Percentiles rank a stretch among this genome's conserved stretches.
Conservation (phyloP, 2,797 vertebrate genomes). For the Pseudotriccus pelzelni region DNA sequence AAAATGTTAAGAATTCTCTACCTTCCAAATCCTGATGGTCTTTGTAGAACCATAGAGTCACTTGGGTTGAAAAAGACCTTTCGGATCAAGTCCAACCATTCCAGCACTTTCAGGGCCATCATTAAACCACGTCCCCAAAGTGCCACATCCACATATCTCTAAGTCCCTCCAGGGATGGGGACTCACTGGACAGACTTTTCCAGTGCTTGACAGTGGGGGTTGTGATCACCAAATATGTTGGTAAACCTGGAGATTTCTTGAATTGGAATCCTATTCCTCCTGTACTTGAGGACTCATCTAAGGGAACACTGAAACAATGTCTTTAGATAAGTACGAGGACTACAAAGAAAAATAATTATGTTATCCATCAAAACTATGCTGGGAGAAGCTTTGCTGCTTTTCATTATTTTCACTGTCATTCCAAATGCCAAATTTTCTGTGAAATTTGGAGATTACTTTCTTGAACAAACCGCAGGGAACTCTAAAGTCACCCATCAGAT, state of each 20-base stretch:
- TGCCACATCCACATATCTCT: accelerated
- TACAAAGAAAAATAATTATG: neutral
- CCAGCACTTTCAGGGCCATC: neutral
- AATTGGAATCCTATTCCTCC: neutral
- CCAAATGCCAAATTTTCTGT: constrained; percentile 14
- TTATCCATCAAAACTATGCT: neutral
- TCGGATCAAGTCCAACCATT: neutral
- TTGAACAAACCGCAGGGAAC: constrained; percentile 46
- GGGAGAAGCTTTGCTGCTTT: constrained; percentile 20
- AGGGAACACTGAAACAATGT: neutral
- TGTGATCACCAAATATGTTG: neutral
- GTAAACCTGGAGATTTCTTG: neutral
- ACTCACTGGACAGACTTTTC: neutral
- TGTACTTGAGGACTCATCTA: neutral
- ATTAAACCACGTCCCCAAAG: neutral
- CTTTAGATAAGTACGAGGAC: neutral
- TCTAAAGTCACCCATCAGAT: constrained; percentile 59
- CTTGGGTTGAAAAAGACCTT: neutral
- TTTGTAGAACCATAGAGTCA: neutral
- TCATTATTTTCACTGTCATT: constrained; percentile 14
- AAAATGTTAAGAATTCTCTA: neutral
- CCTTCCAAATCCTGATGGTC: neutral
- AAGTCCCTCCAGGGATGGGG: neutral
- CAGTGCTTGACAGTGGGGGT: neutral
- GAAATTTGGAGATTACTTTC: constrained; percentile 44